These are phyloP conservation scores for Nasonovia ribisnigri DNA, from an alignment of 2,888 invertebrate genomes.

Conservation along the genomic window DNA sequence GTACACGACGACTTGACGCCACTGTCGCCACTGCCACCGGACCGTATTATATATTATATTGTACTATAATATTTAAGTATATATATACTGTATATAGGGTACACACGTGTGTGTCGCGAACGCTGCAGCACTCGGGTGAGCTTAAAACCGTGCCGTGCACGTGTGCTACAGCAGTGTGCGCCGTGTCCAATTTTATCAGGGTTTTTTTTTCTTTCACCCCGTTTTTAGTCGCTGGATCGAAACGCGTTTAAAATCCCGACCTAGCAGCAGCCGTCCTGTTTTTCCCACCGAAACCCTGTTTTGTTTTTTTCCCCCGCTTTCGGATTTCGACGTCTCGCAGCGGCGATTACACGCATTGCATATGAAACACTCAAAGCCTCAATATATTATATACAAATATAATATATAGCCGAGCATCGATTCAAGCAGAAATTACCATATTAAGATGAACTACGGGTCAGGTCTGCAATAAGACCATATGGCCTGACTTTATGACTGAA, in stretches of 20 bases:
- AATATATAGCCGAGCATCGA: background rate
- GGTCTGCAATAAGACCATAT: background rate
- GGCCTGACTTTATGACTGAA: background rate
- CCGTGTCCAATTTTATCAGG: background rate
- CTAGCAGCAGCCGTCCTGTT: background rate
- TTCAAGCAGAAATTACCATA: background rate
- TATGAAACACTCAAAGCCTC: background rate
- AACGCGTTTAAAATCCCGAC: background rate
- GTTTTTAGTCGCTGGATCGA: background rate
- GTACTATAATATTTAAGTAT: no score
- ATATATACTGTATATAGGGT: no score
- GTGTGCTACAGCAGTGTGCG: background rate
- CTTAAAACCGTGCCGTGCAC: constrained; percentile 1
- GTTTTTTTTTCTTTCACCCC: background rate
- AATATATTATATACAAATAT: background rate
- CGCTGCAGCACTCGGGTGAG: background rate
- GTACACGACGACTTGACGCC: background rate
- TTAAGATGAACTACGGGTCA: background rate
- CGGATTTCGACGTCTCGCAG: background rate
- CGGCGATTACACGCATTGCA: background rate
- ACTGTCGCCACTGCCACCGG: background rate
- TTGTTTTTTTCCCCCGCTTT: background rate
- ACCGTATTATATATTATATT: background rate
- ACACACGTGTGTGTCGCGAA: background rate
- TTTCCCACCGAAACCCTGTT: background rate